phyloP scores from a whole-genome alignment of 2,797 vertebrate genomes.

The Lagothrix lagotricha region DNA sequence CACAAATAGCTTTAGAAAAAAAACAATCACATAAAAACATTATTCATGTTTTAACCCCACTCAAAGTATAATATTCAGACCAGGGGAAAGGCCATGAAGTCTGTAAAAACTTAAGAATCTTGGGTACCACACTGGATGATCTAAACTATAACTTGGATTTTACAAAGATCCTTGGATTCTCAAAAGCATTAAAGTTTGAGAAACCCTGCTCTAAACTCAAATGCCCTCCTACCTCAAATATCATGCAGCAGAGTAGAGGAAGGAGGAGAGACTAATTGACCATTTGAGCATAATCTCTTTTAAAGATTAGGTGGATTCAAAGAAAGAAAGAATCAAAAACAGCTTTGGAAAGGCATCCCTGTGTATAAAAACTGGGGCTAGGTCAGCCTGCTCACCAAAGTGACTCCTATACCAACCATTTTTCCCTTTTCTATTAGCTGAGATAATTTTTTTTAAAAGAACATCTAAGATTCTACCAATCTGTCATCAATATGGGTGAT shows the following conservation, averaged over 20 bases:
- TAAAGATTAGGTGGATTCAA: background rate
- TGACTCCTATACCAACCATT: background rate
- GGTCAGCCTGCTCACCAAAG: background rate
- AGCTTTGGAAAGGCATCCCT: background rate
- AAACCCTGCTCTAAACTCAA: background rate
- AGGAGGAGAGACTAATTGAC: background rate
- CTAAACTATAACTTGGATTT: background rate
- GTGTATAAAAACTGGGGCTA: background rate
- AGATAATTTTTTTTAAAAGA: background rate
- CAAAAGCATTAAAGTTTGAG: background rate
- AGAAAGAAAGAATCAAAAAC: background rate
- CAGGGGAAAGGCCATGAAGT: background rate
- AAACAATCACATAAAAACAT: constrained; percentile 31
- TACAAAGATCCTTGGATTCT: background rate
- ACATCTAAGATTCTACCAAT: background rate
- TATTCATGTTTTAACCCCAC: background rate
- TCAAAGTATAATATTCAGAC: background rate
- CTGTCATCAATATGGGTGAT: background rate
- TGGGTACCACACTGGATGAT: background rate
- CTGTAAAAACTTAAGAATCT: constrained; percentile 6
- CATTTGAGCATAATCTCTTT: background rate
- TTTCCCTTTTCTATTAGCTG: background rate
- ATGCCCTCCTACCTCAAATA: background rate
- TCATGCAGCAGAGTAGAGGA: background rate
- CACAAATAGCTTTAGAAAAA: constrained; percentile 7